Base-by-base conservation (phyloP, 2,113 vertebrate genomes). In the Oryzias curvinotus region DNA sequence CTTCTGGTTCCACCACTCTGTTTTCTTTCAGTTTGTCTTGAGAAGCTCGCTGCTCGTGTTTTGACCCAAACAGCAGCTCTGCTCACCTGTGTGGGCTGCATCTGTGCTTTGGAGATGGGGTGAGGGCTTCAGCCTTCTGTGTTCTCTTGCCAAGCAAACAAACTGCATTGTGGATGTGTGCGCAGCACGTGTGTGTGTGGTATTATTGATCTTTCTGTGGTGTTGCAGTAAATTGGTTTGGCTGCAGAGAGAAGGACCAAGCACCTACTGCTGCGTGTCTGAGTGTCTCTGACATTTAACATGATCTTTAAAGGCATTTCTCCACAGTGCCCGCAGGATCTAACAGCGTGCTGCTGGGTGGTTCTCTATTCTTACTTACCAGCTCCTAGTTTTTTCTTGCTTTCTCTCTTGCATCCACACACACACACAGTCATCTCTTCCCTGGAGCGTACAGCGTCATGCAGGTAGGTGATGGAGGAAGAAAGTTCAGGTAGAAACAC, bases 231-330 rank as follows among this genome's bases (percentile, higher is more conserved):
- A 89, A 90, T 90, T 89, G 87, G 86, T 85, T 87, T 86, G 89
- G 86, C 82, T 87, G 80, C 81, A 81, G 87, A 83, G 80, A 86
- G 89, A 86, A 85, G 75, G 86, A 88, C 87, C 68, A 56, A 77
- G 83, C 81, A 68, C 87, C 91, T 77, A 89, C 90, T 82, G 86
- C 87, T 89, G 90, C 84, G 90, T 88, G 85, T 87, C 87, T 91
- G 89, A 90, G 89, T 92, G 89, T 91, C 89, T 92, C 85, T 91
- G 90, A 91, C 89, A 92, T 91, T 92, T 92, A 90, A 89, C 89
- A 90, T 92, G 91, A 91, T 91, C 91, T 92, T 91, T 92, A 91
- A 91, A 92, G 89, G 89, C 89, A 91, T 91, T 91, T 90, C 89
- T 90, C 87, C 81, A 84, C 83, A 75, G 85, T 90, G 83, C 89